A percentile compares a stretch with the other conserved stretches of the same genome.
phyloP scores from a whole-genome alignment of 2,888 invertebrate species.

The Hyles lineata region DNA sequence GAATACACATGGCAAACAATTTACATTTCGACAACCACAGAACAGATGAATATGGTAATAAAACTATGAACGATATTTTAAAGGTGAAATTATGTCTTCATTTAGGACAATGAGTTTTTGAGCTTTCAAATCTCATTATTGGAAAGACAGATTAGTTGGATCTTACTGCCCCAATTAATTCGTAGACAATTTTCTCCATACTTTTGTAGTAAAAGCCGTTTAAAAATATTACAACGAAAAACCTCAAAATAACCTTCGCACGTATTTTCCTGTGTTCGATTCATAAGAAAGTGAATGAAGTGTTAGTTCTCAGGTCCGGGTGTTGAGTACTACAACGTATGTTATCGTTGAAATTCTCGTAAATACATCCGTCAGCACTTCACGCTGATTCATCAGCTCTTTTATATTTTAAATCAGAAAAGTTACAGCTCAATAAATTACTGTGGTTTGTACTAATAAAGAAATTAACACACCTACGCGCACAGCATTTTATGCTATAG shows the following conservation, averaged over 20 bases:
- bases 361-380: neutral
- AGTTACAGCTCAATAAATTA: neutral
- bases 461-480: neutral
- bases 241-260: too few species aligned
- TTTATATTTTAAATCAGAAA: constrained; percentile 9
- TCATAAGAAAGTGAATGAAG: constrained; percentile 12
- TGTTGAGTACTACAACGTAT: constrained; percentile 8
- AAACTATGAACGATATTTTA: too few species aligned
- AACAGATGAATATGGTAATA: too few species aligned
- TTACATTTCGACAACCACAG: too few species aligned
- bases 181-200: too few species aligned
- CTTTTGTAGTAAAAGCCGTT: neutral
- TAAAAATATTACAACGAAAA: neutral
- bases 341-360: neutral
- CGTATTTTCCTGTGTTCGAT: neutral
- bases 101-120: too few species aligned
- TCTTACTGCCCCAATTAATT: too few species aligned
- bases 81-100: too few species aligned
- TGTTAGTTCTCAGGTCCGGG: constrained; percentile 8
- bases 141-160: too few species aligned
- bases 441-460: neutral
- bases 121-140: too few species aligned
- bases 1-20: too few species aligned
- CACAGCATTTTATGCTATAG: too few species aligned
- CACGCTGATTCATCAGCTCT: neutral